Percentiles rank a stretch among this genome's conserved stretches.
Conservation (phyloP, 1,140 invertebrate genomes). For the Conus ventricosus region DNA sequence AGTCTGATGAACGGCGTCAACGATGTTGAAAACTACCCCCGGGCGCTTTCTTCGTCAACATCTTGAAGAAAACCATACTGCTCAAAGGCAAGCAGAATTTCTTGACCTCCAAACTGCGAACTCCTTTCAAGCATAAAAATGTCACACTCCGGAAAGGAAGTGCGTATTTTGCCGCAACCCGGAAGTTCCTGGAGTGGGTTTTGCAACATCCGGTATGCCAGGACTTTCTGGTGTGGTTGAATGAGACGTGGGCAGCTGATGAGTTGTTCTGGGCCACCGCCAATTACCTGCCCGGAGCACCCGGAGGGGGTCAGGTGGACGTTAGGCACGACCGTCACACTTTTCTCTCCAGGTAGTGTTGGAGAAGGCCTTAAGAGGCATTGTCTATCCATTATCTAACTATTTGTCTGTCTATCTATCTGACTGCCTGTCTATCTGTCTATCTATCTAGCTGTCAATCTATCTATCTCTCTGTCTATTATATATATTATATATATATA, state of each 20-base stretch:
- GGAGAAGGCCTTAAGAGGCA: background rate
- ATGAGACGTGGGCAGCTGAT: constrained; percentile 59
- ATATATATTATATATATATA: too few relatives aligned
- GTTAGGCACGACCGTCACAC: constrained; percentile 43
- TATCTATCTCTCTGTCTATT: too few relatives aligned
- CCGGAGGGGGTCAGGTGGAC: constrained; percentile 51
- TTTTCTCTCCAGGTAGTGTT: constrained; percentile 6
- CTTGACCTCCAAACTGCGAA: background rate
- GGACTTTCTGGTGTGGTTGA: constrained; percentile 53
- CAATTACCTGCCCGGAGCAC: constrained; percentile 50
- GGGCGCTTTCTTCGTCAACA: background rate
- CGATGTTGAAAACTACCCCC: background rate
- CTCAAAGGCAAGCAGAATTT: background rate
- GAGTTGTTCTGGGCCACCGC: constrained; percentile 60
- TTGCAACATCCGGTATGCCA: constrained; percentile 48
- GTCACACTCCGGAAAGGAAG: constrained; percentile 51
- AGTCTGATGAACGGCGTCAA: background rate
- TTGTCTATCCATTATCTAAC: background rate
- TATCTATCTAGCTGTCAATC: too few relatives aligned
- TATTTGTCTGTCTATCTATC: background rate
- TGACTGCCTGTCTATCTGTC: too few relatives aligned
- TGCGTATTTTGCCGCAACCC: constrained; percentile 54
- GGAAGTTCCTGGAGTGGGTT: constrained; percentile 54
- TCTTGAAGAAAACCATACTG: too few relatives aligned
- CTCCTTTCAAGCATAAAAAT: background rate